A percentile compares a stretch with the other conserved stretches of the same genome.
Conservation (phyloP, 2,113 vertebrate genomes). For the Perccottus glenii region DNA sequence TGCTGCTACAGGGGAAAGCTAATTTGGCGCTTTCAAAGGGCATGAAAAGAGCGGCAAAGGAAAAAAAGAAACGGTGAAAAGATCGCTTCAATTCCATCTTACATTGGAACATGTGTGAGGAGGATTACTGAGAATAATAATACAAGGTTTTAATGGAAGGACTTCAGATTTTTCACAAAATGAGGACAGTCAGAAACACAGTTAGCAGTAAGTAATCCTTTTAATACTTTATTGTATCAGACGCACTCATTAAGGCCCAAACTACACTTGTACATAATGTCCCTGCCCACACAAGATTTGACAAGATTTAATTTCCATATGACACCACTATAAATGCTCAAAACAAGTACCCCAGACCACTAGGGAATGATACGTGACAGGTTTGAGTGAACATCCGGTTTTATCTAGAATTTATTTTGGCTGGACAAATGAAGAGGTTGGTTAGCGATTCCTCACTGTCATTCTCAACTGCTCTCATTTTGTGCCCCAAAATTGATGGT, state of each 20-base stretch:
- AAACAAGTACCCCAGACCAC: too few species aligned
- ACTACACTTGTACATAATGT: neutral
- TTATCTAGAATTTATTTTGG: too few species aligned
- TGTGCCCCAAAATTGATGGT: too few species aligned
- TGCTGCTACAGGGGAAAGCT: conserved; percentile 61
- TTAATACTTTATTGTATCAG: neutral
- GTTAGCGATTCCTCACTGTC: too few species aligned
- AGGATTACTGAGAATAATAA: conserved; percentile 62
- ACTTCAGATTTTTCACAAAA: conserved; percentile 38
- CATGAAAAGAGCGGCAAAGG: conserved; percentile 56
- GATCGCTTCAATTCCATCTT: conserved; percentile 64
- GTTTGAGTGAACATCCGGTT: too few species aligned
- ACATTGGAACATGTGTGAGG: conserved; percentile 48
- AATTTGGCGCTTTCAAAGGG: conserved; percentile 68
- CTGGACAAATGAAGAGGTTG: too few species aligned
- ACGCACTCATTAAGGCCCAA: neutral
- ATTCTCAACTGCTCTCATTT: too few species aligned
- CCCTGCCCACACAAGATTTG: too few species aligned
- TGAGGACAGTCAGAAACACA: conserved; percentile 26
- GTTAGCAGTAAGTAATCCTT: conserved; percentile 14
- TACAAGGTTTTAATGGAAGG: conserved; percentile 51
- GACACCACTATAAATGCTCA: too few species aligned
- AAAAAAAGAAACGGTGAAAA: conserved; percentile 53
- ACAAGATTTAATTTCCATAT: too few species aligned
- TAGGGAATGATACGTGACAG: too few species aligned